phyloP scores from a whole-genome alignment of 1,140 invertebrate genomes.

The Eufriesea mexicana region DNA sequence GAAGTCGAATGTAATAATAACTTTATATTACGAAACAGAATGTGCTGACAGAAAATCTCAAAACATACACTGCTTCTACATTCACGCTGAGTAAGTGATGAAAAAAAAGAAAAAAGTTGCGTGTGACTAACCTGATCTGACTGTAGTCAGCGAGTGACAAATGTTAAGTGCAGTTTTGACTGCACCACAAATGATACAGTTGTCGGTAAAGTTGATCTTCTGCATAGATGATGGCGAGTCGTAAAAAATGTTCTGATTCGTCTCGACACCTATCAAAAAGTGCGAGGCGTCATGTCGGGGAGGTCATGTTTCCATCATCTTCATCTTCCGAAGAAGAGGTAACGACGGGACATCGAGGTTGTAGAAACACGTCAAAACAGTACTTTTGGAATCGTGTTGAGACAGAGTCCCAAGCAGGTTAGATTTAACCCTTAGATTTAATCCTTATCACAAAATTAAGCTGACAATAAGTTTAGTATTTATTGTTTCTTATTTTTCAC shows the following conservation, averaged over 20 bases:
- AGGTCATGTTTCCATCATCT: conserved; percentile 13
- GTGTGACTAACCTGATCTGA: conserved; percentile 42
- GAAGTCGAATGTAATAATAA: conserved; percentile 5
- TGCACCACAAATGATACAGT: conserved; percentile 54
- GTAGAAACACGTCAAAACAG: conserved; percentile 25
- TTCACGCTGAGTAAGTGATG: conserved; percentile 1
- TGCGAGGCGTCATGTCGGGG: neutral
- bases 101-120: neutral
- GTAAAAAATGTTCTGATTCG: conserved; percentile 48
- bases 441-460: neutral
- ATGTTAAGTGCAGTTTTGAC: conserved; percentile 52
- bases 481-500: neutral
- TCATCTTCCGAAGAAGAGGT: conserved; percentile 57
- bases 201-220: conserved; percentile 49
- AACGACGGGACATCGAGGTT: conserved; percentile 4
- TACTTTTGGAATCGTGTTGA: conserved; percentile 29
- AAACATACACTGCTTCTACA: neutral
- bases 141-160: conserved; percentile 44
- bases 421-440: conserved; percentile 36
- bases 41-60: neutral
- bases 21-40: conserved; percentile 35
- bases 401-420: conserved; percentile 54
- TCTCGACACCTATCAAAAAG: conserved; percentile 37
- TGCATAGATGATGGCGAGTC: conserved; percentile 57
- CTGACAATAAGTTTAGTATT: neutral